Conservation (phyloP, 2,797 vertebrate species). For the Balearica regulorum region DNA sequence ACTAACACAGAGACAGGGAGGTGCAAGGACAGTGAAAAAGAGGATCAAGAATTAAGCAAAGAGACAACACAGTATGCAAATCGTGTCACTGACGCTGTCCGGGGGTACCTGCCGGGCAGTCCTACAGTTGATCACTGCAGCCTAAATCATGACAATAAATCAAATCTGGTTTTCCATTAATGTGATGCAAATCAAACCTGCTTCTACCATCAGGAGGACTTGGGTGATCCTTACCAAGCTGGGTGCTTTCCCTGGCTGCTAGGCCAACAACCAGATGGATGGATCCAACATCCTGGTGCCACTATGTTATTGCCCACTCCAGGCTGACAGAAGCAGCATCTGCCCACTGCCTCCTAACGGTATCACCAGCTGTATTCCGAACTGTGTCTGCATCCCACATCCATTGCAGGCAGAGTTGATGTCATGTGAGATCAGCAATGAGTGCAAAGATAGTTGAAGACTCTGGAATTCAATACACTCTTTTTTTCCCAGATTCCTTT, state of each 20-base stretch:
- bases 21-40: background rate
- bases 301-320: background rate
- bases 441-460: background rate
- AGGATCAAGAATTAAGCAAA: background rate
- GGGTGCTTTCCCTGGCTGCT: background rate
- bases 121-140: background rate
- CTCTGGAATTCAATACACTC: background rate
- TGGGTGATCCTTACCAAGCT: background rate
- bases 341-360: background rate
- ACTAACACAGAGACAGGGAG: background rate
- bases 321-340: background rate
- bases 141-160: background rate
- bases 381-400: background rate
- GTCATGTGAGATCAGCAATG: background rate
- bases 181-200: background rate
- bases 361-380: background rate
- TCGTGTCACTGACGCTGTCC: fast-evolving
- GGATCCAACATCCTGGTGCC: background rate
- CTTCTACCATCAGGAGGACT: background rate
- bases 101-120: background rate
- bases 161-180: background rate
- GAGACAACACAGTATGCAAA: background rate
- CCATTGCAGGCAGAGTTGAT: background rate
- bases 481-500: background rate
- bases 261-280: background rate